Percentiles rank a stretch among this genome's conserved stretches.
Evolutionary conservation across 1,140 invertebrate genomes (phyloP).

Genomic region (Procambarus clarkii): DNA sequence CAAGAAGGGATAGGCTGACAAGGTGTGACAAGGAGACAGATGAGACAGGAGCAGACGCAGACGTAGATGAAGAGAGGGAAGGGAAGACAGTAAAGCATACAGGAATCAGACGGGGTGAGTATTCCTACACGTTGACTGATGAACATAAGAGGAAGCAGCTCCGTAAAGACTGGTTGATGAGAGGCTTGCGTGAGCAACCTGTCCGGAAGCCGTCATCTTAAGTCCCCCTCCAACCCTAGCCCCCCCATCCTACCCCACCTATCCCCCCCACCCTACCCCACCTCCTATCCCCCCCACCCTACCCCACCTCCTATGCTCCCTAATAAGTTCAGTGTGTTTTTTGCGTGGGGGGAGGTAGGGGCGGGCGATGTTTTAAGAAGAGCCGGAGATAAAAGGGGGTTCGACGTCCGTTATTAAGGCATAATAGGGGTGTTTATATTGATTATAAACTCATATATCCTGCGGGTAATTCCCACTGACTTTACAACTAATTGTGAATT

Average conservation of each 20-base stretch:
- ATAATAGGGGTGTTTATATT: constrained; percentile 36
- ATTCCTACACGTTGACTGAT: constrained; percentile 10
- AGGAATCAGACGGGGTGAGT: no score
- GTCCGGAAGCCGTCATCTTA: background rate
- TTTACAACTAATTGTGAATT: constrained; percentile 30
- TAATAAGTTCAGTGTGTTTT: constrained; percentile 31
- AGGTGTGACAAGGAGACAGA: background rate
- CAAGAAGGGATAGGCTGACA: background rate
- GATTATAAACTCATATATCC: constrained; percentile 33
- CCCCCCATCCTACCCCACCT: no score
- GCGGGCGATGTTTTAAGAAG: constrained; percentile 30
- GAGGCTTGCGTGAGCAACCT: background rate
- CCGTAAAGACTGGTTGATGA: constrained; percentile 3
- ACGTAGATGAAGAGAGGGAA: background rate
- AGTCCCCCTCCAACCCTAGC: background rate
- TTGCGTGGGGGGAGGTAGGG: no score
- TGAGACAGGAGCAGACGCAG: no score
- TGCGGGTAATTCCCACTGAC: constrained; percentile 19
- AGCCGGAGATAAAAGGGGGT: constrained; percentile 2
- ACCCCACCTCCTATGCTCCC: no score
- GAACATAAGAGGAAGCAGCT: background rate
- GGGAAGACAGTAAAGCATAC: no score
- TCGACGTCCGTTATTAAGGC: background rate
- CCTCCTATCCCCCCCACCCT: no score
- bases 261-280: no score